Percentiles rank a stretch among this genome's conserved stretches.
These are phyloP conservation scores for Oscheius sp. DNA, from an alignment of 2,888 invertebrate genomes.

Conservation along the genomic window DNA sequence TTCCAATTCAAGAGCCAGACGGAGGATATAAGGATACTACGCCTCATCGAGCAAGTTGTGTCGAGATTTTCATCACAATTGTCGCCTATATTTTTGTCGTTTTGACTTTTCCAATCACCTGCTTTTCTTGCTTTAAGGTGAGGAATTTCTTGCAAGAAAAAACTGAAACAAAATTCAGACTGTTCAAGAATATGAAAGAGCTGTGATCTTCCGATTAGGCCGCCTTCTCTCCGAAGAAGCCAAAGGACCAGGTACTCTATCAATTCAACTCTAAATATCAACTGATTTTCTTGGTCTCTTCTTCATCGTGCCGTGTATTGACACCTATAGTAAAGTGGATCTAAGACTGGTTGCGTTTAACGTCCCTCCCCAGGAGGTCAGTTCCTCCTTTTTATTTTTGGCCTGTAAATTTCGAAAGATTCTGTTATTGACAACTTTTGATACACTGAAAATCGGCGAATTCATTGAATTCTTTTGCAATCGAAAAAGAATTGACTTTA, in stretches of 20 bases:
- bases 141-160: not conserved
- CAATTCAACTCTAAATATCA: not conserved
- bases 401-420: too few relatives aligned
- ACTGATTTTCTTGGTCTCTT: constrained; percentile 53
- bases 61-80: not conserved
- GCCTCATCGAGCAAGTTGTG: not conserved
- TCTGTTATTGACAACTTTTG: too few relatives aligned
- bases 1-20: too few relatives aligned
- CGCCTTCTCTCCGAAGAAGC: constrained; percentile 80
- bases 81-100: constrained; percentile 51
- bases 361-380: constrained; percentile 94
- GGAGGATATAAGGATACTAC: too few relatives aligned
- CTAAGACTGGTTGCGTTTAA: constrained; percentile 93
- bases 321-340: constrained; percentile 79
- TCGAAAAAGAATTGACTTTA: too few relatives aligned
- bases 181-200: constrained; percentile 77
- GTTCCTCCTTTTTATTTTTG: not conserved
- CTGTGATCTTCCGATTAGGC: constrained; percentile 85
- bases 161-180: constrained; percentile 38
- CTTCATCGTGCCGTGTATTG: constrained; percentile 79
- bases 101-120: constrained; percentile 60
- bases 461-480: too few relatives aligned
- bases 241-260: constrained; percentile 75
- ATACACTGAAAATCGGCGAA: too few relatives aligned
- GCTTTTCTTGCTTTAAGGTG: constrained; percentile 64